phyloP scores from a whole-genome alignment of 2,113 vertebrate genomes.

The Erpornis zantholeuca region DNA sequence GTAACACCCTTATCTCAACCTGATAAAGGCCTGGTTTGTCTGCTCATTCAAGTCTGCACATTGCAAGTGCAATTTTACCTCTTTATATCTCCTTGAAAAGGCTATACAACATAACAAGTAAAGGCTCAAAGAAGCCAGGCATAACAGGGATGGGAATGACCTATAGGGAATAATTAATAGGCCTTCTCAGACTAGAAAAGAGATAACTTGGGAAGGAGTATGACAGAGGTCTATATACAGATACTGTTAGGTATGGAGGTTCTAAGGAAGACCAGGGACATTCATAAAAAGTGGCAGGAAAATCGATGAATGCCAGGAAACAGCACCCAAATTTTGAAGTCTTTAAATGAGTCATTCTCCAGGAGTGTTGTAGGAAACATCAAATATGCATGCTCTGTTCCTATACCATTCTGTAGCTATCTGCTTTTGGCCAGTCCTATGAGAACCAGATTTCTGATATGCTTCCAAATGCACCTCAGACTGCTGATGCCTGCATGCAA shows the following conservation, averaged over 20 bases:
- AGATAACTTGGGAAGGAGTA: background rate
- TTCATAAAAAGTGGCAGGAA: background rate
- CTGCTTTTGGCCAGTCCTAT: background rate
- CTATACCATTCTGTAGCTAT: background rate
- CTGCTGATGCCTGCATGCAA: accelerated
- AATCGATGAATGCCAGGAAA: background rate
- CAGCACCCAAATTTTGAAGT: background rate
- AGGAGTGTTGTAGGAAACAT: background rate
- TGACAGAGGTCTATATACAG: background rate
- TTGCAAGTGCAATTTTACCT: background rate
- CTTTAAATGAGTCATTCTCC: background rate
- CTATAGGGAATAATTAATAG: background rate
- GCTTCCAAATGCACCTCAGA: background rate
- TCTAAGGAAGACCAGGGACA: background rate
- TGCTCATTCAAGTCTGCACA: background rate
- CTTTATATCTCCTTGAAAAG: background rate
- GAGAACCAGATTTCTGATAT: background rate
- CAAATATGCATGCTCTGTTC: background rate
- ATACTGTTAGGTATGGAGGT: background rate
- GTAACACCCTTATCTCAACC: background rate
- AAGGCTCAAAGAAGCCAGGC: background rate
- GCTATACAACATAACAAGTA: background rate
- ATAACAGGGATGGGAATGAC: background rate
- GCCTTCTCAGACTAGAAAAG: background rate
- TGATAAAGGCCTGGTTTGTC: background rate